These are phyloP conservation scores for Yponomeuta malinellus DNA, from an alignment of 2,888 invertebrate genomes.

Conservation along the genomic window DNA sequence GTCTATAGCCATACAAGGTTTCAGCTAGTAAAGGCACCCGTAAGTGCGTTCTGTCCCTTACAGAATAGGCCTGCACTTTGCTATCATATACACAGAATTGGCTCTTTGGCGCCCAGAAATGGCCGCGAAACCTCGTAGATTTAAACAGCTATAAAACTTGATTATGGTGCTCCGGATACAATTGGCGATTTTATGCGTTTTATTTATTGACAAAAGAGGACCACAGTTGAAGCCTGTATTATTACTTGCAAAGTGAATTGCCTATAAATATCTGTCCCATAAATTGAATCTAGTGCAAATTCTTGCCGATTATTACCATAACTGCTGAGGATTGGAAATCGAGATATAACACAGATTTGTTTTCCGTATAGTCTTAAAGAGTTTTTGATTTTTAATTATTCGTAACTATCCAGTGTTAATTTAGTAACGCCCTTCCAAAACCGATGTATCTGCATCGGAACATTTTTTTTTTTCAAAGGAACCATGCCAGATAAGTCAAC, in stretches of 20 bases:
- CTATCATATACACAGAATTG: neutral
- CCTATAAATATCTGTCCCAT: slow-evolving; percentile 1
- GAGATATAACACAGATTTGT: too few relatives aligned
- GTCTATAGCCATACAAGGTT: too few relatives aligned
- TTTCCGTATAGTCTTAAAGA: too few relatives aligned
- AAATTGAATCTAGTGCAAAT: slow-evolving; percentile 1
- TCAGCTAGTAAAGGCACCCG: too few relatives aligned
- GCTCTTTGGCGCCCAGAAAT: neutral
- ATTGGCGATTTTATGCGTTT: slow-evolving; percentile 8
- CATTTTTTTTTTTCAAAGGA: too few relatives aligned
- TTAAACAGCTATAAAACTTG: slow-evolving; percentile 9
- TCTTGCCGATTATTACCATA: neutral
- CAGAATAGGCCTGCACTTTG: neutral
- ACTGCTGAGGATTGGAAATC: neutral
- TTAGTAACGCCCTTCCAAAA: too few relatives aligned
- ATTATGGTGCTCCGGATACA: slow-evolving; percentile 1
- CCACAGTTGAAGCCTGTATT: neutral
- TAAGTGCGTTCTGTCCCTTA: neutral
- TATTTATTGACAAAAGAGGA: slow-evolving; percentile 2
- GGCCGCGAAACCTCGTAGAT: slow-evolving; percentile 4
- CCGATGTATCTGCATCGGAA: too few relatives aligned
- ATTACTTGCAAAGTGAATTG: slow-evolving; percentile 4
- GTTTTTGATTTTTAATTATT: too few relatives aligned
- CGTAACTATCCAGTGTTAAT: too few relatives aligned
- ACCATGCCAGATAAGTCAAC: too few relatives aligned